Evolutionary conservation across 1,140 invertebrate species (phyloP).

Genomic region (Hyles euphorbiae): DNA sequence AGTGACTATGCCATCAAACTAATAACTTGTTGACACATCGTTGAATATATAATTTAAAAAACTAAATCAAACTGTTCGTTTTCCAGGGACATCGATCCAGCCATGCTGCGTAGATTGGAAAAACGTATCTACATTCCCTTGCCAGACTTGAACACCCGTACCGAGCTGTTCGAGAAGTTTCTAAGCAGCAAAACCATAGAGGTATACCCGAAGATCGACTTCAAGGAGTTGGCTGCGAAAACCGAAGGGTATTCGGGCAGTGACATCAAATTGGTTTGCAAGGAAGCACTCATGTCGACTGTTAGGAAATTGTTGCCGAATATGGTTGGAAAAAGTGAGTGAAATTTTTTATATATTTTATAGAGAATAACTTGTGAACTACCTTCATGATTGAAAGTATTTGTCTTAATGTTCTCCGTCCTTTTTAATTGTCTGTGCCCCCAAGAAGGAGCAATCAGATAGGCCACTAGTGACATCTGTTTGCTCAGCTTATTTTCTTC

Average conservation of each 20-base stretch:
- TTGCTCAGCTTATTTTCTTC: no score
- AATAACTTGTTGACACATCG: no score
- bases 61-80: no score
- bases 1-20: no score
- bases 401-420: no score
- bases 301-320: slow-evolving; percentile 58
- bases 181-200: slow-evolving; percentile 67
- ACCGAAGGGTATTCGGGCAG: slow-evolving; percentile 91
- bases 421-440: no score
- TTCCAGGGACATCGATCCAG: slow-evolving; percentile 89
- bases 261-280: slow-evolving; percentile 91
- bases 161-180: slow-evolving; percentile 80
- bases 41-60: no score
- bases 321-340: slow-evolving; percentile 36
- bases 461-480: no score
- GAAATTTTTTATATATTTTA: no score
- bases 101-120: slow-evolving; percentile 91
- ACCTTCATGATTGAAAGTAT: no score
- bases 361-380: no score
- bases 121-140: slow-evolving; percentile 90
- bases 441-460: no score
- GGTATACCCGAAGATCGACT: slow-evolving; percentile 50
- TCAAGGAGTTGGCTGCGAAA: slow-evolving; percentile 76
- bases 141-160: slow-evolving; percentile 80
- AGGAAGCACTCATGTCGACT: slow-evolving; percentile 85